These are phyloP conservation scores for Pteronotus mesoamericanus DNA, from an alignment of 2,797 vertebrate species.

Conservation along the genomic window DNA sequence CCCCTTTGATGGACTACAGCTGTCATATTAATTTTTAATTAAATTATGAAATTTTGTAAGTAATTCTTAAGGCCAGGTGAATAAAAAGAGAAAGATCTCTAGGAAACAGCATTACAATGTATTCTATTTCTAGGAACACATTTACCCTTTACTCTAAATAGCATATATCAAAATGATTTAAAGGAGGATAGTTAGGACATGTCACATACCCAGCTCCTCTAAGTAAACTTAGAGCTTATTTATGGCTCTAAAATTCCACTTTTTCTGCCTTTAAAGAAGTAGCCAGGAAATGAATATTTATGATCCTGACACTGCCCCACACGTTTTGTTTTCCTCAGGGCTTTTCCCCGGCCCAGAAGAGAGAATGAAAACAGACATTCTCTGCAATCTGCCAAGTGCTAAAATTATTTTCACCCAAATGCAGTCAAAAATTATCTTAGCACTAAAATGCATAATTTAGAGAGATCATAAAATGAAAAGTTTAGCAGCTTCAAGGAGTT, in stretches of 20 bases:
- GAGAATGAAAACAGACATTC: constrained; percentile 46
- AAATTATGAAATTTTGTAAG: constrained; percentile 44
- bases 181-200: neutral
- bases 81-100: neutral
- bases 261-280: constrained; percentile 52
- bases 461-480: neutral
- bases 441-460: constrained; percentile 15
- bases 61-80: constrained; percentile 45
- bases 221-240: constrained; percentile 59
- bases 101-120: constrained; percentile 21
- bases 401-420: constrained; percentile 23
- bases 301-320: constrained; percentile 51
- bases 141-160: constrained; percentile 23
- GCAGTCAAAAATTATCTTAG: constrained; percentile 13
- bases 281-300: constrained; percentile 74
- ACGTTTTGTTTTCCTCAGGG: constrained; percentile 72
- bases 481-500: constrained; percentile 28
- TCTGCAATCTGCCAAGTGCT: constrained; percentile 35
- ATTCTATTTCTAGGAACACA: neutral
- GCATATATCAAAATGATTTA: constrained; percentile 56
- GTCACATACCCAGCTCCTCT: constrained; percentile 17
- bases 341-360: constrained; percentile 57
- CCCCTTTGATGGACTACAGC: constrained; percentile 46
- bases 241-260: constrained; percentile 65
- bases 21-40: constrained; percentile 69